phyloP scores from a whole-genome alignment of 2,113 vertebrate genomes.

The Rhodinocichla rosea region DNA sequence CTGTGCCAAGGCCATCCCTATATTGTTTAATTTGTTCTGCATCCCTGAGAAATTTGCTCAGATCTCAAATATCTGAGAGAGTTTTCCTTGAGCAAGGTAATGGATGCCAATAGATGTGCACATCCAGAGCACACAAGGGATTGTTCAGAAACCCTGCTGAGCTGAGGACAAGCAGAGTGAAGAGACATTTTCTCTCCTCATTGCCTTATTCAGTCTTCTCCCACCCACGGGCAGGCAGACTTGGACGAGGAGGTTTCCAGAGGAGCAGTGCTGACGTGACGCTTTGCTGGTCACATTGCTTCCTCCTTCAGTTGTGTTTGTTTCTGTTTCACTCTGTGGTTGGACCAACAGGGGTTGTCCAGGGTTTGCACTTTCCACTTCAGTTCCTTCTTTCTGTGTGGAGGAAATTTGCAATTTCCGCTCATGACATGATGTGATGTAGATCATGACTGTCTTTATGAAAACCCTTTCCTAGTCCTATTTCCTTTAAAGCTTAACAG shows the following conservation, averaged over 20 bases:
- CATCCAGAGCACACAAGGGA: background rate
- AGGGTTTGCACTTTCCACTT: background rate
- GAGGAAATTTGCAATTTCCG: conserved; percentile 16
- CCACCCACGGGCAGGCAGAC: background rate
- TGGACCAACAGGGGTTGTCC: background rate
- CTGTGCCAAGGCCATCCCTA: background rate
- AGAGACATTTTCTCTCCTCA: background rate
- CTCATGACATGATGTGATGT: background rate
- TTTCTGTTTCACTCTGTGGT: background rate
- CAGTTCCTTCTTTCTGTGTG: background rate
- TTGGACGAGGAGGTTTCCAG: background rate
- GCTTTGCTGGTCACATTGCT: fast-evolving
- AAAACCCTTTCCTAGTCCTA: background rate
- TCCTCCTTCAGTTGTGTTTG: background rate
- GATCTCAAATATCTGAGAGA: background rate
- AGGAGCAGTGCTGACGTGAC: background rate
- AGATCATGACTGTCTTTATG: background rate
- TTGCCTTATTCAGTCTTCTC: background rate
- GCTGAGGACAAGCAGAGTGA: background rate
- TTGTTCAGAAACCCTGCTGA: background rate
- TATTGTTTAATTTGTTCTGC: background rate
- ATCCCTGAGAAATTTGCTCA: background rate
- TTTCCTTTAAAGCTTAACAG: background rate
- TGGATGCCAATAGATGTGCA: background rate
- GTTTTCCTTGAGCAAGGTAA: background rate